Evolutionary conservation across 2,113 vertebrate genomes (phyloP).

Genomic region (Rhinoderma darwinii): DNA sequence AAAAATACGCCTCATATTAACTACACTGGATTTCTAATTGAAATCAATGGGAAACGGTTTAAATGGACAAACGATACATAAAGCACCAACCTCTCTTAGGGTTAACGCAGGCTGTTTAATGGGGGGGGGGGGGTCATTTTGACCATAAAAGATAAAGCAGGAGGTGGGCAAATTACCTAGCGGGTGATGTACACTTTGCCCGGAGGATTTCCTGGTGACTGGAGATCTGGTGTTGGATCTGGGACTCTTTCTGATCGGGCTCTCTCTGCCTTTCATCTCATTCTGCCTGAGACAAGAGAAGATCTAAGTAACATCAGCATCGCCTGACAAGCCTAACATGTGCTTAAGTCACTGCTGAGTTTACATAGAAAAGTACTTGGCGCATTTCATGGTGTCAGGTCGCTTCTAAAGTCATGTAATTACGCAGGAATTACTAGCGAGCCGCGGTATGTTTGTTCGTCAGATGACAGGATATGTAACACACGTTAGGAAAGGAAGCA

Average conservation of each 20-base stretch:
- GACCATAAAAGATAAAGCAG: not conserved
- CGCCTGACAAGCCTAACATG: not conserved
- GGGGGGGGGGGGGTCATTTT: not conserved
- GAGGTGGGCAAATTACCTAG: conserved; percentile 11
- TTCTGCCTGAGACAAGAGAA: not conserved
- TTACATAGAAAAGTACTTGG: not conserved
- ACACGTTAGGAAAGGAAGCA: not conserved
- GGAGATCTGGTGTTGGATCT: conserved; percentile 33
- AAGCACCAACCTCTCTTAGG: too few species aligned
- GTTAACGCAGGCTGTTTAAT: not conserved
- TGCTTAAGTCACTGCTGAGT: not conserved
- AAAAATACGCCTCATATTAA: too few species aligned
- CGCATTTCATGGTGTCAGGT: not conserved
- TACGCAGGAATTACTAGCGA: too few species aligned
- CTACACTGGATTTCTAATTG: too few species aligned
- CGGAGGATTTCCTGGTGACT: conserved; percentile 22
- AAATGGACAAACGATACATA: too few species aligned
- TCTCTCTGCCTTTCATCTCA: conserved; percentile 33
- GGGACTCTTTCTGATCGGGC: conserved; percentile 5
- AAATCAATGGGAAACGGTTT: too few species aligned
- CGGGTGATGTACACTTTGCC: not conserved
- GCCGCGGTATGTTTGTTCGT: too few species aligned
- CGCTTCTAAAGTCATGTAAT: not conserved
- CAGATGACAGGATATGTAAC: not conserved
- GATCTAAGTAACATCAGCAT: not conserved